Conservation (phyloP, 2,113 vertebrate species). For the Gasterosteus aculeatus region DNA sequence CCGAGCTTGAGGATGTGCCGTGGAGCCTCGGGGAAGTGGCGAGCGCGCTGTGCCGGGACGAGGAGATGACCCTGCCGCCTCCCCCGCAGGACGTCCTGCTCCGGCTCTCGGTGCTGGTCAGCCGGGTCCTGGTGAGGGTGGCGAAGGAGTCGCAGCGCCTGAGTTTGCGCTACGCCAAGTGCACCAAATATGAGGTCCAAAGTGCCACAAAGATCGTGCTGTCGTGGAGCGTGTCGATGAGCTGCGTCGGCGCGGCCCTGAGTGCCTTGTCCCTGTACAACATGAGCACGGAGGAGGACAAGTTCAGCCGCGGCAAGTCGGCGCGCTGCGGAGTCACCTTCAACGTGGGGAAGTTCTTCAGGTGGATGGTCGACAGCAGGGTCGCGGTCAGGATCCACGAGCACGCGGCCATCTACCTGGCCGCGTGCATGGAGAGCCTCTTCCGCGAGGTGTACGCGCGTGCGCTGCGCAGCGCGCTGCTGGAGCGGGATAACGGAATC, state of each 20-base stretch:
- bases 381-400: constrained; percentile 94
- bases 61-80: constrained; percentile 79
- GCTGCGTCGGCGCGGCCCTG: constrained; percentile 89
- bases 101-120: constrained; percentile 88
- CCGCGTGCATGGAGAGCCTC: constrained; percentile 92
- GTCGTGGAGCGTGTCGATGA: constrained; percentile 89
- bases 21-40: constrained; percentile 96
- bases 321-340: constrained; percentile 92
- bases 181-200: constrained; percentile 95
- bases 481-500: constrained; percentile 83
- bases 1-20: constrained; percentile 98
- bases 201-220: constrained; percentile 93
- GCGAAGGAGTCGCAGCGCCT: constrained; percentile 93
- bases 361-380: constrained; percentile 97
- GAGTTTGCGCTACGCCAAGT: constrained; percentile 95
- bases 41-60: constrained; percentile 85
- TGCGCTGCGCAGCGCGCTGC: constrained; percentile 80
- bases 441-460: constrained; percentile 90
- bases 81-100: constrained; percentile 87
- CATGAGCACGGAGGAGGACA: constrained; percentile 96
- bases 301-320: constrained; percentile 93
- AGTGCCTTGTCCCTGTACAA: constrained; percentile 93
- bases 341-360: constrained; percentile 95
- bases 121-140: constrained; percentile 90
- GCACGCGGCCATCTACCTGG: constrained; percentile 96